Conservation (phyloP, 2,888 invertebrate species). For the Spisula solida region DNA sequence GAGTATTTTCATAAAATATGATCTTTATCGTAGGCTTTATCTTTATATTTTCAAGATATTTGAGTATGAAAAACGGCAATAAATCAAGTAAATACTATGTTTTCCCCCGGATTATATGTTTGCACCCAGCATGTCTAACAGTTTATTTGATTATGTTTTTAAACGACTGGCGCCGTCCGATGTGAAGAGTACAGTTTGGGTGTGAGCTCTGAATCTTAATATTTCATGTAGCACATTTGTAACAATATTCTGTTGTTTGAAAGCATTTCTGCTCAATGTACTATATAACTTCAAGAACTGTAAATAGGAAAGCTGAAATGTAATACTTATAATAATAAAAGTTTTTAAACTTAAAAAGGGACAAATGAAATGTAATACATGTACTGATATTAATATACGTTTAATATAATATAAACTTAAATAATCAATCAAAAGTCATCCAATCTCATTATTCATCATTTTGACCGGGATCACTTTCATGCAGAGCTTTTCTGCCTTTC, state of each 20-base stretch:
- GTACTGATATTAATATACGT: too few species aligned
- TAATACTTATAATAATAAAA: too few species aligned
- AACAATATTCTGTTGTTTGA: not conserved
- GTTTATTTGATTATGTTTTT: constrained; percentile 52
- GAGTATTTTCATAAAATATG: constrained; percentile 31
- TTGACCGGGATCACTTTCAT: too few species aligned
- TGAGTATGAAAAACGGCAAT: constrained; percentile 61
- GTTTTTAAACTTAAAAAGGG: too few species aligned
- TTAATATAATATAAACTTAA: too few species aligned
- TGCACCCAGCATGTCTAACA: constrained; percentile 49
- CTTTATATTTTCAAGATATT: constrained; percentile 64
- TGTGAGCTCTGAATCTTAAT: not conserved
- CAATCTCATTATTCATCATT: too few species aligned
- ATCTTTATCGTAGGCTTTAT: constrained; percentile 62
- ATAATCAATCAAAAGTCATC: too few species aligned
- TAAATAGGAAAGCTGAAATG: too few species aligned
- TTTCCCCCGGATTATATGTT: constrained; percentile 67
- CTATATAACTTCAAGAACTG: too few species aligned
- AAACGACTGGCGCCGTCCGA: constrained; percentile 59
- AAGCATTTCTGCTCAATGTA: too few species aligned
- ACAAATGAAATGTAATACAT: too few species aligned
- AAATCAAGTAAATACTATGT: constrained; percentile 64
- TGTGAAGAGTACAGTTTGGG: not conserved
- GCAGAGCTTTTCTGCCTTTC: too few species aligned
- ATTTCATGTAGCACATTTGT: not conserved